phyloP scores from a whole-genome alignment of 53 echinoderm and acorn worm genomes.

The Temnopleurus reevesii region DNA sequence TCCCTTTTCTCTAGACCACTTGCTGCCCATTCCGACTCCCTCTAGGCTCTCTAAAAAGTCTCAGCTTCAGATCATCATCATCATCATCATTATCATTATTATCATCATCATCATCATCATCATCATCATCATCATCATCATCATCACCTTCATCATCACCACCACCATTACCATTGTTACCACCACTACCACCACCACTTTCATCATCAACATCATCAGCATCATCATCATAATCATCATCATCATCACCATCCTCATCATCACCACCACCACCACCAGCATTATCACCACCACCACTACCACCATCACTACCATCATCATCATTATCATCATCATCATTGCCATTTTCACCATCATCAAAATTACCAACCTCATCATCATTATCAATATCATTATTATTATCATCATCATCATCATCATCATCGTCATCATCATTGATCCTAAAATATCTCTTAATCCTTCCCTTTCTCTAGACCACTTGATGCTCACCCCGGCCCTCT shows the following conservation, averaged over 20 bases:
- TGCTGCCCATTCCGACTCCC: too few relatives aligned
- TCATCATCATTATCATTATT: not conserved
- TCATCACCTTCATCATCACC: too few relatives aligned
- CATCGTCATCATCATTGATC: not conserved
- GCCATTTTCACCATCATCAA: too few relatives aligned
- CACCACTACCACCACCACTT: not conserved
- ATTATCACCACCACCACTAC: not conserved
- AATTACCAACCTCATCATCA: not conserved
- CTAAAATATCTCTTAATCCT: too few relatives aligned
- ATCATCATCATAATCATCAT: too few relatives aligned
- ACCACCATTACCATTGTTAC: too few relatives aligned
- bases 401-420: not conserved
- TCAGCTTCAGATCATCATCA: too few relatives aligned
- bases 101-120: not conserved
- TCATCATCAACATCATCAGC: not conserved
- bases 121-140: not conserved
- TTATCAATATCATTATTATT: not conserved
- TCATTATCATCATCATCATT: not conserved
- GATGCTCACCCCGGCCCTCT: slow-evolving; percentile 74
- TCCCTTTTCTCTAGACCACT: too few relatives aligned
- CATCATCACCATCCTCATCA: too few relatives aligned
- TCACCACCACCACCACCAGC: not conserved
- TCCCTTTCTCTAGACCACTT: slow-evolving; percentile 61
- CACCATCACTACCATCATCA: not conserved
- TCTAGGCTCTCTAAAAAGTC: too few relatives aligned